These are phyloP conservation scores for Dynastes tityus DNA, from an alignment of 2,888 invertebrate species.

Conservation along the genomic window DNA sequence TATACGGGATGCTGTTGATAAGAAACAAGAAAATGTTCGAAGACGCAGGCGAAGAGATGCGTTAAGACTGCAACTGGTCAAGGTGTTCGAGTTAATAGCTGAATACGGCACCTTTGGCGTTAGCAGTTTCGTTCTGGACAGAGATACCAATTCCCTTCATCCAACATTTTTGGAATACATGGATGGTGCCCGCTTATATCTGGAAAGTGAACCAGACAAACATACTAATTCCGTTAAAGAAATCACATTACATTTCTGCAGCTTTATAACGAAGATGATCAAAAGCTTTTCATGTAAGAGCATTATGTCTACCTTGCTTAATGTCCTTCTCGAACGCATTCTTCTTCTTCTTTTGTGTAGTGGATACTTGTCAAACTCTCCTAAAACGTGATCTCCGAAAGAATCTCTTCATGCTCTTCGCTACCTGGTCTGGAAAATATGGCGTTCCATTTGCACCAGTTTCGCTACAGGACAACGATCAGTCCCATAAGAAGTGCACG, in stretches of 20 bases:
- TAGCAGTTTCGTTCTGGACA: conserved; percentile 70
- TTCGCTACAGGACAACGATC: conserved; percentile 56
- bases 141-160: conserved; percentile 87
- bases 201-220: conserved; percentile 95
- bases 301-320: conserved; percentile 26
- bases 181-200: conserved; percentile 91
- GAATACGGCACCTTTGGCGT: conserved; percentile 91
- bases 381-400: conserved; percentile 90
- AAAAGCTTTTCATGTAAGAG: conserved; percentile 91
- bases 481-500: conserved; percentile 65
- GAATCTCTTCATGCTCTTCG: conserved; percentile 92
- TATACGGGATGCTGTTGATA: conserved; percentile 95
- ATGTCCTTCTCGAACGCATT: conserved; percentile 11
- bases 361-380: conserved; percentile 89
- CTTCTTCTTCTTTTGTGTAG: conserved; percentile 71
- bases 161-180: conserved; percentile 94
- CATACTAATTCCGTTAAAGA: conserved; percentile 90
- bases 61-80: conserved; percentile 90
- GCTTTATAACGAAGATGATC: conserved; percentile 94
- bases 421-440: conserved; percentile 94
- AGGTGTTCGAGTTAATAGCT: conserved; percentile 93
- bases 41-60: conserved; percentile 92
- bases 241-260: conserved; percentile 94
- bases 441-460: conserved; percentile 76
- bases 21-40: conserved; percentile 97